Conservation (phyloP, 2,113 vertebrate species). For the Siniperca knerii region DNA sequence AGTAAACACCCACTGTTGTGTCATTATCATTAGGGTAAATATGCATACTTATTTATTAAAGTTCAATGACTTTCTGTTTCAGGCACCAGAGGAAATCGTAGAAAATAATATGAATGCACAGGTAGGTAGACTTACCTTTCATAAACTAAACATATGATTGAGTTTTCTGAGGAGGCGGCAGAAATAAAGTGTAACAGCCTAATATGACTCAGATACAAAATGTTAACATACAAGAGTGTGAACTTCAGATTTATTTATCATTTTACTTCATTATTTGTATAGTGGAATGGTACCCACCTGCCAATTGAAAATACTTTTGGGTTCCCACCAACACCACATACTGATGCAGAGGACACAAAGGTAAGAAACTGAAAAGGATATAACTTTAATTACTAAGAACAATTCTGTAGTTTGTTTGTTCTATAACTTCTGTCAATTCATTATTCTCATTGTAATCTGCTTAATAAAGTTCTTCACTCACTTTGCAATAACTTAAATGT, state of each 20-base stretch:
- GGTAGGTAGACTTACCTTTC: slow-evolving; percentile 1
- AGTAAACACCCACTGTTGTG: not conserved
- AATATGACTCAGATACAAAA: not conserved
- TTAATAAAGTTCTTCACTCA: not conserved
- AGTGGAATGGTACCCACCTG: not conserved
- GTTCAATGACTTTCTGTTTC: slow-evolving; percentile 14
- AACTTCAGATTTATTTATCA: not conserved
- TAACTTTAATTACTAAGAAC: too few relatives aligned
- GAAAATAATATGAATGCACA: rapidly evolving
- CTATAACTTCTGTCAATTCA: too few relatives aligned
- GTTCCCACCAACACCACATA: not conserved
- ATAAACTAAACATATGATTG: not conserved
- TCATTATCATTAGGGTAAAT: not conserved
- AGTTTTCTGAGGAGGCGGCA: not conserved
- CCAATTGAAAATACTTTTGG: not conserved
- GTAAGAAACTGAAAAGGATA: slow-evolving; percentile 18
- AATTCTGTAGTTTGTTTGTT: too few relatives aligned
- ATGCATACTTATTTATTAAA: not conserved
- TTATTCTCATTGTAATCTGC: too few relatives aligned
- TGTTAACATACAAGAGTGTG: not conserved
- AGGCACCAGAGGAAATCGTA: rapidly evolving
- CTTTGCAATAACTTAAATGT: too few relatives aligned
- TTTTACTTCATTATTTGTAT: not conserved
- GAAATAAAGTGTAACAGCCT: not conserved
- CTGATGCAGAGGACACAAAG: not conserved